A percentile compares a stretch with the other conserved stretches of the same genome.
phyloP scores from a whole-genome alignment of 1,140 invertebrate genomes.

The Mya arenaria region DNA sequence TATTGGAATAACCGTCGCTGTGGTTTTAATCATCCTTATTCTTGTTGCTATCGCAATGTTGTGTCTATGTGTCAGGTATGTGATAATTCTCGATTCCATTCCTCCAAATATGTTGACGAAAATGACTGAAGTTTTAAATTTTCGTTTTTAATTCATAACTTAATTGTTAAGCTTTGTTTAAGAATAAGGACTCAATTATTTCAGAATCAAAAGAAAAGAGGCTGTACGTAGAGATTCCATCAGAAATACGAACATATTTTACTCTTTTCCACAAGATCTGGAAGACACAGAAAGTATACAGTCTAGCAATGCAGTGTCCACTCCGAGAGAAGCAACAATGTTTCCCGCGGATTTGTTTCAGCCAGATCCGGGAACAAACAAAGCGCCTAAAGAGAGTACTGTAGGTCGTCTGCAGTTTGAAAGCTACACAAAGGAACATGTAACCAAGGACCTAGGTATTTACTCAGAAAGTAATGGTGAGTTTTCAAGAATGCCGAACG shows the following conservation, averaged over 20 bases:
- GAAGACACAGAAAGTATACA: conserved; percentile 38
- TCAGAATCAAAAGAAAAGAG: conserved; percentile 45
- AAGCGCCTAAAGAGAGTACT: too few species aligned
- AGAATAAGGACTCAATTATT: not conserved
- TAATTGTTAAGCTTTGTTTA: not conserved
- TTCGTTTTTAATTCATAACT: not conserved
- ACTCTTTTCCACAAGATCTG: conserved; percentile 52
- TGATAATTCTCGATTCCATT: not conserved
- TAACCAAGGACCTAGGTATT: too few species aligned
- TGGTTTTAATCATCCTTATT: not conserved
- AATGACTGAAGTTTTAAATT: not conserved
- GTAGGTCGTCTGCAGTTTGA: too few species aligned
- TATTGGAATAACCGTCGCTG: conserved; percentile 37
- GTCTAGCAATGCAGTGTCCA: too few species aligned
- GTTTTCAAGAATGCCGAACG: conserved; percentile 32
- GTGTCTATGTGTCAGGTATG: conserved; percentile 29
- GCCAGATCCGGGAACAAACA: too few species aligned
- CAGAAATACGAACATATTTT: conserved; percentile 54
- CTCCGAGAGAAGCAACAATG: too few species aligned
- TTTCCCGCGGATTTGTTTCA: too few species aligned
- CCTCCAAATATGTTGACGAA: not conserved
- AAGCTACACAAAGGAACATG: too few species aligned
- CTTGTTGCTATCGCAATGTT: conserved; percentile 7
- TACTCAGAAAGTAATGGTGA: too few species aligned
- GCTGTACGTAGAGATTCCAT: conserved; percentile 40